Base-by-base conservation (phyloP, 2,888 invertebrate species). In the Tubulanus polymorphus region DNA sequence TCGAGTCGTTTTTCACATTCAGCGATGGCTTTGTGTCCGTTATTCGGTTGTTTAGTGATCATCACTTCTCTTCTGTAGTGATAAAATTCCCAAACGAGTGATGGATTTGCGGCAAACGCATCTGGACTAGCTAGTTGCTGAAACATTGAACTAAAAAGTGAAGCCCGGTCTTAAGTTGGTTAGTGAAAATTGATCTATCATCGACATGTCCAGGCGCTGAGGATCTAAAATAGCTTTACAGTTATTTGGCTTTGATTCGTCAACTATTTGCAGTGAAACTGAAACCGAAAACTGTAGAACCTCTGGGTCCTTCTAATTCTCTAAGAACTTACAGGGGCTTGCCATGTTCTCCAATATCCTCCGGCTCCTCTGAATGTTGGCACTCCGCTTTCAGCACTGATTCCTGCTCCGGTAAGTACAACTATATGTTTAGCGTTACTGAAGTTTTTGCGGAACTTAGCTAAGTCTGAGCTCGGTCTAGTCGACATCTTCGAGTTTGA, bases 81-180 rank as follows among this genome's bases (percentile, higher is more conserved):
- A 74, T 92, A 92, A 80, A 92, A 92, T 76, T 92, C 91, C 92
- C 92, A 92, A 28, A 93, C 91, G 28, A 91, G 80, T 27, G 88
- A 86, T 0, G 91, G 91, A 70, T 86, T 86, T 3, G 81, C 80
- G 53, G 75, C 77, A 74, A 91, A 91, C 0, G 90, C 89, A 67
- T 83, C 81, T 26, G 87, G 88, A 15, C 87, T 87, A 20, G 81
- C 81, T 35, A 81, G 62, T 55, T 79, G 72, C 76, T 79, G 55
- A 5, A 54, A 45, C 8, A 49, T 25, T 25, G 35, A 49, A n/a
- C 49, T 37, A 37, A 28, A 12, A 32, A 10, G 30, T 32, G 32
- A 37, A 15, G 15, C 15, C n/a, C 23, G 28, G 12, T 25, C n/a
- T n/a, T n/a, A n/a, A n/a, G n/a, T n/a, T n/a, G n/a, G n/a, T n/a